Evolutionary conservation across 2,888 invertebrate genomes (phyloP).

Genomic region (Sarcophaga caerulescens): DNA sequence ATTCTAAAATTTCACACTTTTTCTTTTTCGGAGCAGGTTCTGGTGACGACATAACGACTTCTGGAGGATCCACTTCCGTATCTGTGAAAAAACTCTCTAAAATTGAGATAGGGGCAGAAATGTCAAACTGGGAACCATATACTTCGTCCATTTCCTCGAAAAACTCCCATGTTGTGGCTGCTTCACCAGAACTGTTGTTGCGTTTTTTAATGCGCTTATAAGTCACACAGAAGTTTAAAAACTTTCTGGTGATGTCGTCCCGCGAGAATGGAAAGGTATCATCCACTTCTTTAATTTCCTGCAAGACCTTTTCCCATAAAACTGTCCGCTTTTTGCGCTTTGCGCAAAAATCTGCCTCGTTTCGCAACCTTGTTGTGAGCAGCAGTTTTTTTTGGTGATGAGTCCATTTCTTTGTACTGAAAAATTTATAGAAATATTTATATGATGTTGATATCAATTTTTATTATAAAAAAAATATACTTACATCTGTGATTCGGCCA

Average conservation of each 20-base stretch:
- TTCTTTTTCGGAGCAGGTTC: not conserved
- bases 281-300: conserved; percentile 6
- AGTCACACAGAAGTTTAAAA: conserved; percentile 4
- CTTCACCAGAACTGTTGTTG: conserved; percentile 3
- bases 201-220: not conserved
- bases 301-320: not conserved
- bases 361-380: not conserved
- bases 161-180: conserved; percentile 5
- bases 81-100: not conserved
- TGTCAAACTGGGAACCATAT: not conserved
- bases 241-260: conserved; percentile 19
- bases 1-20: not conserved
- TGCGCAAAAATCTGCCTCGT: not conserved
- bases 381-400: not conserved
- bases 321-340: not conserved
- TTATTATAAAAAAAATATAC: too few relatives aligned
- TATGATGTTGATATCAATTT: too few relatives aligned
- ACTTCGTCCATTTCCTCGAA: conserved; percentile 2
- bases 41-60: not conserved
- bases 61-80: not conserved
- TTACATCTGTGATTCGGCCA: too few relatives aligned
- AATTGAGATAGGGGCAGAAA: not conserved
- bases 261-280: conserved; percentile 3
- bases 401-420: not conserved
- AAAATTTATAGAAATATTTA: too few relatives aligned